Base-by-base conservation (phyloP, 1,140 invertebrate genomes). In the Drosophila takahashii region DNA sequence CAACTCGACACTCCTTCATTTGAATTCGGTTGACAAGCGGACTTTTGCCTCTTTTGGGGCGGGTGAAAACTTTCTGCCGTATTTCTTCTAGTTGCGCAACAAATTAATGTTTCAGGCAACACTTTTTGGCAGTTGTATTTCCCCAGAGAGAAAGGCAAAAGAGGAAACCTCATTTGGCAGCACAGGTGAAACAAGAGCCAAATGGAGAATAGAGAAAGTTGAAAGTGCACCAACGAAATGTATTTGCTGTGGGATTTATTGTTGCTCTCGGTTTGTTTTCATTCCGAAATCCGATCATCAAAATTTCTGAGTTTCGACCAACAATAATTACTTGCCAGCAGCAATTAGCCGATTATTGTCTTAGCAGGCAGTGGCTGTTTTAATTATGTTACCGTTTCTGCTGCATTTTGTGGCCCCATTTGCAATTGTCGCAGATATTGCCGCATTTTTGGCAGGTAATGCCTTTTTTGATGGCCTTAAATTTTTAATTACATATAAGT, bases 21-120 rank as follows among this genome's bases (percentile, higher is more conserved):
- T 58, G 41, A 48, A 13, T 54, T 77, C 32, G 34, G 64, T 47
- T 70, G 66, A 70, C 37, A 57, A 65, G 59, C 64, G 39, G 51
- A 74, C 48, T 73, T 41, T 36, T 32, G 48, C 48, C 39, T 44
- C 39, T 32, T 15, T 15, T 16, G 3, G 32, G 53, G 26, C 41
- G 53, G 42, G 10, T 18, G 15, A 39, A 42, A 61, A 51, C 36
- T 71, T 50, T 32, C 26, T 42, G 37, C 26, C 39, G 9, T 37
- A 16, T 47, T 52, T 36, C 22, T 41, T 11, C 37, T 47, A 42
- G 53, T 50, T 69, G 45, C 75, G 62, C 57, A 61, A 76, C 79
- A 83, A 83, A 86, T 79, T 86, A 86, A 89, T 89, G 79, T 79
- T 83, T 79, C 61, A 69, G 78, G 65, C 61, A 72, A 72, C 76